Base-by-base conservation (phyloP, 2,797 vertebrate genomes). In the Anabacerthia variegaticeps region DNA sequence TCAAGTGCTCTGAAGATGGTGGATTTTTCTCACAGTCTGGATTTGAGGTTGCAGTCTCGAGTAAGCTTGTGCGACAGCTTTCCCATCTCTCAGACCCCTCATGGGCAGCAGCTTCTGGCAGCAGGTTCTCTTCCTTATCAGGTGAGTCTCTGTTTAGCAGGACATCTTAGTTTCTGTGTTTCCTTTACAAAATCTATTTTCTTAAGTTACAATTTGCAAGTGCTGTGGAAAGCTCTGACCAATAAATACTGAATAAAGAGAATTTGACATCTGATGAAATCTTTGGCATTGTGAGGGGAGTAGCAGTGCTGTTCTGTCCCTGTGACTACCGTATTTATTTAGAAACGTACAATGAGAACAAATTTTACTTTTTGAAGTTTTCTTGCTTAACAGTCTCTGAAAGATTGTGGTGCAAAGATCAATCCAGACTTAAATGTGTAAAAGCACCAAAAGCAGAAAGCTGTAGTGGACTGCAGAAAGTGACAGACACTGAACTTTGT, bases 1-100 rank as follows among this genome's bases (percentile, higher is more conserved):
- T 32, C 89, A 56, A 94, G 96, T 55, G 97, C 96, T 95, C 94
- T 98, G 93, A 98, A 98, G 95, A 89, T 98, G 39, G 95, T 98
- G 86, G 98, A 98, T 95, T 98, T 98, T 67, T 98, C 98, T 88
- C 97, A 98, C 82, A 98, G 98, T n/a, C 88, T 98, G 39, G 98
- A 98, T 96, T 54, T 98, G 81, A 97, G 84, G n/a, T 32, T 93
- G 4, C 95, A 97, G 83, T 34, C 95, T 65, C 95, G 1, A 21
- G 44, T 94, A 69, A 97, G 72, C 41, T 69, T 95, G 36, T 78
- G 95, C 49, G 95, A 68, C 14, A 97, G 92, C 81, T 98, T 98
- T 86, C 97, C 97, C n/a, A 85, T 96, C 52, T 79, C 93, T 39
- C 98, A 97, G 74, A 97, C 96, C 10, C 92, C 97, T 66, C 87